phyloP scores from a whole-genome alignment of 2,888 invertebrate genomes.

The Rhagonycha lutea region DNA sequence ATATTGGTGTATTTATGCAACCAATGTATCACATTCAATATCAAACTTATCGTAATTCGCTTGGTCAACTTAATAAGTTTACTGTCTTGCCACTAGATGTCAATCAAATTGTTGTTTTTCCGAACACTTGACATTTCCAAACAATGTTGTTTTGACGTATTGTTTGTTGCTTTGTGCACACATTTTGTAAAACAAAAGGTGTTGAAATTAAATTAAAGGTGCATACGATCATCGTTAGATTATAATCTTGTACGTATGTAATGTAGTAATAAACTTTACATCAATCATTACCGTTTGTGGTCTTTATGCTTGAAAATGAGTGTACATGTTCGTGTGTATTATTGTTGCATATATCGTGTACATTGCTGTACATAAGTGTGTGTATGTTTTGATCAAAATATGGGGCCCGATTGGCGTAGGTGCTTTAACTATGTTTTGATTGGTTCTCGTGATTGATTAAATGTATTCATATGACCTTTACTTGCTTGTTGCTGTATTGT shows the following conservation, averaged over 20 bases:
- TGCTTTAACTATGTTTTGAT: conserved; percentile 32
- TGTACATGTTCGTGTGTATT: conserved; percentile 19
- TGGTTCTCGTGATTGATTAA: conserved; percentile 42
- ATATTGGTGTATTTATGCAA: neutral
- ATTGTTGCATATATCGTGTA: conserved; percentile 37
- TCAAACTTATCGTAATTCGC: neutral
- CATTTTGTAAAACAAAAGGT: neutral
- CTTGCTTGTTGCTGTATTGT: conserved; percentile 37
- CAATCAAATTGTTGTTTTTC: neutral
- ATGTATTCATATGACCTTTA: conserved; percentile 49
- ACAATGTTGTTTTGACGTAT: neutral
- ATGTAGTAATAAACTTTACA: neutral
- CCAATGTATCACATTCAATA: neutral
- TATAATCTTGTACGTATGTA: neutral
- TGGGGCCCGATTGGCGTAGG: conserved; percentile 36
- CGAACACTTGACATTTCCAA: neutral
- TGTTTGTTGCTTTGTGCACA: neutral
- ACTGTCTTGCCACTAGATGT: neutral
- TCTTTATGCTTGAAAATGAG: neutral
- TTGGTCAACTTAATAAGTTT: neutral
- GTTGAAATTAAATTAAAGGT: neutral
- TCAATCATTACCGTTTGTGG: neutral
- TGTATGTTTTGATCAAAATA: conserved; percentile 39
- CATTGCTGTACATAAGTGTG: conserved; percentile 31
- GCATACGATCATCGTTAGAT: neutral